Base-by-base conservation (phyloP, 2,113 vertebrate species). In the Monopterus albus region DNA sequence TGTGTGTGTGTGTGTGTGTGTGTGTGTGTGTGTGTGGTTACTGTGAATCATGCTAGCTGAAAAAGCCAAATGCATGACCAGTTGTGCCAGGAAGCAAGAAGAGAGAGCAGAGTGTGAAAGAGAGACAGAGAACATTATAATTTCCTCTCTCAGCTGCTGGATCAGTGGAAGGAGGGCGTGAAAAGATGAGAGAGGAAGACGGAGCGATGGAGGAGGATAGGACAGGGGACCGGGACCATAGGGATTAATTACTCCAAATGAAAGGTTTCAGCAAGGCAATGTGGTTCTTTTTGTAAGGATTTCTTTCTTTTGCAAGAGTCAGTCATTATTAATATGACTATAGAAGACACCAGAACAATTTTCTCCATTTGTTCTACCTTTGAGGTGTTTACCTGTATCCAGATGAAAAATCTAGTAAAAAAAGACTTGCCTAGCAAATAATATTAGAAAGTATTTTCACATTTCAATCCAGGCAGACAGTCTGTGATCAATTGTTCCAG, bases 221-320 rank as follows among this genome's bases (percentile, higher is more conserved):
- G 62, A 65, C 18, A 39, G 58, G 49, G n/a, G 38, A 39, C 6
- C 2, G 6, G 46, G 61, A 53, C 18, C 20, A 82, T 40, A 17
- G 65, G 86, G 83, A 70, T 87, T 90, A 81, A 91, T 91, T 91
- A 90, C 73, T 73, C 74, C 79, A 88, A 76, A 83, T 75, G 56
- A 78, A 79, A 73, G 78, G 73, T 80, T 83, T 81, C 46, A 70
- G 71, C 63, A 56, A 52, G 64, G 29, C 49, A 36, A 42, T 28
- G 47, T 33, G 36, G 18, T 1, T 18, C 62, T 0, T 28, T 36
- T 13, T 49, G 31, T 17, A 18, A n/a, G 29, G 7, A 7, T 23
- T 36, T 10, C 4, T 25, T 2, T 45, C 11, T n/a, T 0, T 52
- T 10, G n/a, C n/a, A n/a, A n/a, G n/a, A n/a, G n/a, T n/a, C n/a